These are phyloP conservation scores for Reticulitermes speratus DNA, from an alignment of 1,140 invertebrate genomes.

Conservation along the genomic window DNA sequence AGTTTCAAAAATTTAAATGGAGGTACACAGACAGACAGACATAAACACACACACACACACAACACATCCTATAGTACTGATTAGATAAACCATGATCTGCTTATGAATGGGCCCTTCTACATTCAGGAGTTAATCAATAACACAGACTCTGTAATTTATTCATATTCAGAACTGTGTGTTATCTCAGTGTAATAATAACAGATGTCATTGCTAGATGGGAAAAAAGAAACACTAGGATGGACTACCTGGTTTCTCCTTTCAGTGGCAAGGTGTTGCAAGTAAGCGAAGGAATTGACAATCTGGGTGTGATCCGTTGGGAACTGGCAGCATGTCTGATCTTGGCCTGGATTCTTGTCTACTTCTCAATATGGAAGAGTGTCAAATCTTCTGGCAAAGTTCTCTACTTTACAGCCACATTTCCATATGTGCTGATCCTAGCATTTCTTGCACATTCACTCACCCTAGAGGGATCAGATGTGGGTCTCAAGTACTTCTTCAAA, in stretches of 20 bases:
- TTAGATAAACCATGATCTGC: no score
- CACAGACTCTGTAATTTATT: no score
- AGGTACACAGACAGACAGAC: no score
- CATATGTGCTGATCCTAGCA: slow-evolving; percentile 77
- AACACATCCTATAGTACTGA: no score
- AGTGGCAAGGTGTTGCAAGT: slow-evolving; percentile 83
- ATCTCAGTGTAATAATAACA: no score
- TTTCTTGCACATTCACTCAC: slow-evolving; percentile 78
- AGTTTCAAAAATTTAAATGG: no score
- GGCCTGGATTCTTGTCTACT: slow-evolving; percentile 89
- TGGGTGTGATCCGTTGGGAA: slow-evolving; percentile 81
- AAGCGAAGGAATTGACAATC: slow-evolving; percentile 74
- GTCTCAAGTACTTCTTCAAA: slow-evolving; percentile 80
- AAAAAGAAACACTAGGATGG: no score
- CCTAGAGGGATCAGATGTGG: slow-evolving; percentile 75
- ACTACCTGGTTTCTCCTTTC: slow-evolving; percentile 42
- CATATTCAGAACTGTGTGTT: no score
- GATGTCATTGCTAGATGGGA: no score
- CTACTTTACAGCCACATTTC: slow-evolving; percentile 84
- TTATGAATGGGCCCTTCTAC: no score
- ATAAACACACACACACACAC: no score
- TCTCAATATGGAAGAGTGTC: slow-evolving; percentile 90
- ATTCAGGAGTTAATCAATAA: no score
- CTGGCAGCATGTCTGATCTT: slow-evolving; percentile 80
- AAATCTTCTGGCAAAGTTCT: slow-evolving; percentile 77